Conservation (phyloP, 2,113 vertebrate genomes). For the Sebastes schlegelii region DNA sequence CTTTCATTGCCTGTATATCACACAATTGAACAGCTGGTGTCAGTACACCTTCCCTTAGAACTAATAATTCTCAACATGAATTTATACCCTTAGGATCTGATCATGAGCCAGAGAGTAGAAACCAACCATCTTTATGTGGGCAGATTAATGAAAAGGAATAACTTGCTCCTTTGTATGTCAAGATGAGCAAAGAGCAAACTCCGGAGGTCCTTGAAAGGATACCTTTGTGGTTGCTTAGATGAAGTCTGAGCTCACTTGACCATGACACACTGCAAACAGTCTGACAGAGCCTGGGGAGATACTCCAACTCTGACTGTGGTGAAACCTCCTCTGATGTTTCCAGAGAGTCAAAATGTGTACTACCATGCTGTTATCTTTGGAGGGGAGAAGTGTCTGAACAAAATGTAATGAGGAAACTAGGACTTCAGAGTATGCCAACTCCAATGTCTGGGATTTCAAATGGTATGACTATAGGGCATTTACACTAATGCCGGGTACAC, state of each 20-base stretch:
- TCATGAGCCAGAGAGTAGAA: not conserved
- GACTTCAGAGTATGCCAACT: too few species aligned
- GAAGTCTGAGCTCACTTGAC: constrained; percentile 13
- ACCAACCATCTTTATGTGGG: not conserved
- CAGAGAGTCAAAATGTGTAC: not conserved
- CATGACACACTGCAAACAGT: constrained; percentile 12
- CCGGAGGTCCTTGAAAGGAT: constrained; percentile 35
- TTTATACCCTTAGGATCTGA: not conserved
- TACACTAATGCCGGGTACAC: too few species aligned
- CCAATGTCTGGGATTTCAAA: too few species aligned
- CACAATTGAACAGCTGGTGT: not conserved
- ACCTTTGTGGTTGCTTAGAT: constrained; percentile 22
- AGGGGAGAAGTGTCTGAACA: too few species aligned
- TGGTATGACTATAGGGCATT: too few species aligned
- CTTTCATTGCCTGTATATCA: not conserved
- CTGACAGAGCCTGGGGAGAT: not conserved
- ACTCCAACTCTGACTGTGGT: not conserved
- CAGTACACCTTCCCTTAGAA: not conserved
- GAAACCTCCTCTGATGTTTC: not conserved
- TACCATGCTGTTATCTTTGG: not conserved
- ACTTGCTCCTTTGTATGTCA: constrained; percentile 28
- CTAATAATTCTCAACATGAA: not conserved
- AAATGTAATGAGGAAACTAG: too few species aligned
- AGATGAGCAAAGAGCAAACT: constrained; percentile 51
- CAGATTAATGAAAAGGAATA: constrained; percentile 25